These are phyloP conservation scores for Microcebus lehilahytsara DNA, from an alignment of 2,113 vertebrate genomes.

Conservation along the genomic window DNA sequence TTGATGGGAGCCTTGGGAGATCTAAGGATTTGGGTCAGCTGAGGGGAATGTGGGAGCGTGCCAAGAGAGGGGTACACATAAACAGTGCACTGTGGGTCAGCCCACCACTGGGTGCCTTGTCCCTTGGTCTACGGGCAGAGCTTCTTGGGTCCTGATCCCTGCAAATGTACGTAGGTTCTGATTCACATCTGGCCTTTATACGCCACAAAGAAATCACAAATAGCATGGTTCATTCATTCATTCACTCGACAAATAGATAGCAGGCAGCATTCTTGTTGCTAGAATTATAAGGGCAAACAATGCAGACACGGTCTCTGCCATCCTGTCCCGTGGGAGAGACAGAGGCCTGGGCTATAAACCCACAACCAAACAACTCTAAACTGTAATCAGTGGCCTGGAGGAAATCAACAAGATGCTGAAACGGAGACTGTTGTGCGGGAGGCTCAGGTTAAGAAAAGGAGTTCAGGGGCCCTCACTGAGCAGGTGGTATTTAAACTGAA, in stretches of 20 bases:
- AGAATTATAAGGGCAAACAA: not conserved
- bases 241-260: not conserved
- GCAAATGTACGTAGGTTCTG: not conserved
- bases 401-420: not conserved
- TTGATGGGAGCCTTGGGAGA: not conserved
- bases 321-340: not conserved
- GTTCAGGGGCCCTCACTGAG: accelerated
- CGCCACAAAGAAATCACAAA: not conserved
- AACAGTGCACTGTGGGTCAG: accelerated
- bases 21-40: not conserved
- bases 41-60: not conserved
- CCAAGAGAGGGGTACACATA: not conserved
- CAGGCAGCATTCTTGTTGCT: not conserved
- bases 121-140: not conserved
- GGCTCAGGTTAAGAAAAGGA: not conserved
- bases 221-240: not conserved
- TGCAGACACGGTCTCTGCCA: not conserved
- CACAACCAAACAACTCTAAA: not conserved
- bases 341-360: not conserved
- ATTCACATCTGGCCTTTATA: not conserved
- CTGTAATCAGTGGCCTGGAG: not conserved
- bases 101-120: not conserved
- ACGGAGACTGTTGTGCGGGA: too few species aligned
- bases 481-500: not conserved
- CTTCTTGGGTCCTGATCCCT: not conserved